Evolutionary conservation across 2,888 invertebrate species (phyloP), one percentile per base, ranked within the genome.

Genomic region (Crossocerus cetratus): DNA sequence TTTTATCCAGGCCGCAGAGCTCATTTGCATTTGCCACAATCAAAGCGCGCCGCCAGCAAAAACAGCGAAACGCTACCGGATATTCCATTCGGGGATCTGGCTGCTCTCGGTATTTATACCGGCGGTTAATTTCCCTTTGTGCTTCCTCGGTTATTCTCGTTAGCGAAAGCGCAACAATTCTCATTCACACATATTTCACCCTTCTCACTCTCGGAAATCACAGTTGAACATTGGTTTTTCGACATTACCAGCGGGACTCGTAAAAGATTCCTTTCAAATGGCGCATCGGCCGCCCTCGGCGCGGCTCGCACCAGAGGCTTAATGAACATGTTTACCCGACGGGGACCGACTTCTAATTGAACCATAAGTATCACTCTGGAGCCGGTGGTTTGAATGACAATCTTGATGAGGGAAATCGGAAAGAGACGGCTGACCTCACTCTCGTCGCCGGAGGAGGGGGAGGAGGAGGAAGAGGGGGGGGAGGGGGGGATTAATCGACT

Each of bases 151-250:
- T 32, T 32, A 72, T 72, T 76, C 65, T 79, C 72, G 69, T 64
- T 72, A 65, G 61, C 65, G 70, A 70, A 80, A 77, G 75, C 74
- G 69, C 71, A 55, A 67, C 64, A 22, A 65, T 44, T 80, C 63
- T 53, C 76, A 73, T 60, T 74, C 79, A 68, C 63, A 58, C 76
- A 64, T 32, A 42, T 66, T 45, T 54, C 54, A 74, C 49, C 75
- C 75, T 75, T 80, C 80, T 80, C 79, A 80, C 79, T 80, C 79
- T 80, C 79, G 65, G 63, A 81, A 80, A 81, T 81, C 81, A 81
- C 81, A 81, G 81, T 82, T 81, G 77, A 82, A 82, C 80, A 76
- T 81, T 82, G 82, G 82, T 80, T 82, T 79, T 67, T 67, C 60
- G 69, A 77, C 78, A 61, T 80, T 71, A 76, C 65, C 66, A 70